Evolutionary conservation across 2,888 invertebrate genomes (phyloP), one percentile per base, ranked within the genome.

Genomic region (Automeris io): DNA sequence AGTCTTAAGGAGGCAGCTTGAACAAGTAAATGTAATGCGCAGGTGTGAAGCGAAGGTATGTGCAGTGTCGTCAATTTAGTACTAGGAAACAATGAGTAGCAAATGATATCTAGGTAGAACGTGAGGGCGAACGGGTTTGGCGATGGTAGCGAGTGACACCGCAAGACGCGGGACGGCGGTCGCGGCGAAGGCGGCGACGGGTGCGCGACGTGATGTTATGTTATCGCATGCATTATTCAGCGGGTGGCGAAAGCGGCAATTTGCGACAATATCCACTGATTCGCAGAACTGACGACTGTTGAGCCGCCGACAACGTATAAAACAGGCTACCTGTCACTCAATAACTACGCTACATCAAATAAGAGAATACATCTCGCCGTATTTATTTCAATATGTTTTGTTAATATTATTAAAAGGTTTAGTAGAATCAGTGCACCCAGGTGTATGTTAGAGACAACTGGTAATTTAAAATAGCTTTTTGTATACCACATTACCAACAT

Each of bases 261-360:
- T 83, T 85, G 85, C 82, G 83, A 82, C 85, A 82, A 79, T 85
- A 85, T 85, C 81, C 83, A 81, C 71, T 62, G 80, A 72, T 83
- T 85, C 85, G 75, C 70, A 71, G 86, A 83, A 83, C 60, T 64
- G 70, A 61, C 69, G 71, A 77, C 73, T 78, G 75, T 73, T 67
- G 67, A 73, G 70, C 69, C 67, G 78, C 79, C 85, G 80, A 72
- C 82, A 67, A 70, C 62, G 70, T 68, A 72, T 78, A 75, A 80
- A 78, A 78, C 78, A 80, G 76, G 75, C 80, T 75, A 74, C 77
- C 71, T 64, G 73, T 73, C 80, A 76, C 74, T 80, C 79, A 77
- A 79, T 76, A 73, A 71, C 74, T 61, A 69, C 63, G 66, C 58
- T 70, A 65, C 67, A 81, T 82, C 76, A 72, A 81, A 81, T 78